Evolutionary conservation across 2,113 vertebrate genomes (phyloP).

Genomic region (Lepus americanus): DNA sequence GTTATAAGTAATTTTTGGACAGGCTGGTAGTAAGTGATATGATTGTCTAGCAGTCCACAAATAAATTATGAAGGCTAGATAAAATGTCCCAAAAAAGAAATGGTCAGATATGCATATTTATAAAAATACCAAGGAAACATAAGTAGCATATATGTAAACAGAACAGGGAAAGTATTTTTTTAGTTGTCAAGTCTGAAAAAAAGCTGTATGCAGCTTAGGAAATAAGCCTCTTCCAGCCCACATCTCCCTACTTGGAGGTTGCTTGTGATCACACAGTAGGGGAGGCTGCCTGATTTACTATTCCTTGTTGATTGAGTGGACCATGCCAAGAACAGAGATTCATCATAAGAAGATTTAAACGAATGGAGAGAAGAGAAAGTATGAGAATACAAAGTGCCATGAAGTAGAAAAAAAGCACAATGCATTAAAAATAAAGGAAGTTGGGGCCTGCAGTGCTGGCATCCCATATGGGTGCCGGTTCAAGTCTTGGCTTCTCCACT

Average conservation of each 20-base stretch:
- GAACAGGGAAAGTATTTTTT: not conserved
- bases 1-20: not conserved
- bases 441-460: too few relatives aligned
- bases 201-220: conserved; percentile 36
- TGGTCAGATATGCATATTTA: not conserved
- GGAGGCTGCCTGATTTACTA: not conserved
- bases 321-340: not conserved
- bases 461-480: too few relatives aligned
- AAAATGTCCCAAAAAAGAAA: conserved; percentile 50
- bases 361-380: not conserved
- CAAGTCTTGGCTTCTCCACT: too few relatives aligned
- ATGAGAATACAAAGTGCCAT: fast-evolving
- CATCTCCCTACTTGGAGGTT: not conserved
- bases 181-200: not conserved
- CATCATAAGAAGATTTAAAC: not conserved
- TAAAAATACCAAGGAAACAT: not conserved
- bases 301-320: not conserved
- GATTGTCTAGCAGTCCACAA: not conserved
- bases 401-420: not conserved
- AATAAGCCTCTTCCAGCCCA: not conserved
- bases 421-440: not conserved
- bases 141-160: not conserved
- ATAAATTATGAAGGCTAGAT: conserved; percentile 36
- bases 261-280: not conserved
- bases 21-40: not conserved